These are phyloP conservation scores for Fabriciana adippe DNA, from an alignment of 2,888 invertebrate genomes.

Conservation along the genomic window DNA sequence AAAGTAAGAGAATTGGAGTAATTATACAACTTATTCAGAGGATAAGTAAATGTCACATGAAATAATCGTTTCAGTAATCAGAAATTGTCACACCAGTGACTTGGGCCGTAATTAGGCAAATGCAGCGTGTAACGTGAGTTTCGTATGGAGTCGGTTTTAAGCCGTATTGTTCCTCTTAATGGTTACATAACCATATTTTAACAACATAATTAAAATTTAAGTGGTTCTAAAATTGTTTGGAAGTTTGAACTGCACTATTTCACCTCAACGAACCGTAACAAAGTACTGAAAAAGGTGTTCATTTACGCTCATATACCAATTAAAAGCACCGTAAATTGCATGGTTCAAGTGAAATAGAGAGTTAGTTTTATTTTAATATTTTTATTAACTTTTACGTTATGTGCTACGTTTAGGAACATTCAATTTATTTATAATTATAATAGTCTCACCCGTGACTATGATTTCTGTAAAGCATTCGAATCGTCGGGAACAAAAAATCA, in stretches of 20 bases:
- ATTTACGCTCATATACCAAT: constrained; percentile 30
- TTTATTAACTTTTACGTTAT: constrained; percentile 25
- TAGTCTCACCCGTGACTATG: too few relatives aligned
- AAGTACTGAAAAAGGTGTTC: constrained; percentile 56
- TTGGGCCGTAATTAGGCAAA: constrained; percentile 77
- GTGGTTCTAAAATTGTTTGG: constrained; percentile 73
- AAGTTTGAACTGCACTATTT: constrained; percentile 68
- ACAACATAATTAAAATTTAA: constrained; percentile 80
- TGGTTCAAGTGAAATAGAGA: constrained; percentile 44
- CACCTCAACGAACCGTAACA: constrained; percentile 64
- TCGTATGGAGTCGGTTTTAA: constrained; percentile 44
- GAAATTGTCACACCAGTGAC: constrained; percentile 73
- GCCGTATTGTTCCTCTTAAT: constrained; percentile 75
- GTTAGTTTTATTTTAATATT: constrained; percentile 39
- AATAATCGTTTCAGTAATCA: constrained; percentile 72
- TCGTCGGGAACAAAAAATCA: too few relatives aligned
- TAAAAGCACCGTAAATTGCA: constrained; percentile 18
- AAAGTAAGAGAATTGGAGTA: not conserved
- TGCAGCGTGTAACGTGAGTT: constrained; percentile 73
- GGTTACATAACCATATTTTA: constrained; percentile 79
- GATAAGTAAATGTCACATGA: constrained; percentile 53
- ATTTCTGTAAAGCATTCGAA: too few relatives aligned
- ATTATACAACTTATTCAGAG: constrained; percentile 43
- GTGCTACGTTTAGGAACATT: constrained; percentile 5
- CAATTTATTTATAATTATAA: too few relatives aligned